These are phyloP conservation scores for Scatophagus argus DNA, from an alignment of 2,113 vertebrate genomes.

Conservation along the genomic window DNA sequence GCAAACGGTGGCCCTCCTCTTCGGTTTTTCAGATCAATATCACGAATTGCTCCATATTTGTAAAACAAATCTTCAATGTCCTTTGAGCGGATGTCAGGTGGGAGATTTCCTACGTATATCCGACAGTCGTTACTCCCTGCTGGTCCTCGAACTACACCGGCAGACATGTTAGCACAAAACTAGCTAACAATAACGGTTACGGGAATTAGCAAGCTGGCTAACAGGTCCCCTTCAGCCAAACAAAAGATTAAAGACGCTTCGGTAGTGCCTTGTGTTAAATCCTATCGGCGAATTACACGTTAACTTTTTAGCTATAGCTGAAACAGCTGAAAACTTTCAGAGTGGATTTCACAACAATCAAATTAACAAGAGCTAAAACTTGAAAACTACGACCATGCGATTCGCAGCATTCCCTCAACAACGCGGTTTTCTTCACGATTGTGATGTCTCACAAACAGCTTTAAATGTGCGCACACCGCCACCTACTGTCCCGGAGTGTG, in stretches of 20 bases:
- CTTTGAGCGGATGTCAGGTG: constrained; percentile 90
- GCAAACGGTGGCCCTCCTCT: constrained; percentile 92
- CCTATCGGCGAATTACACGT: neutral
- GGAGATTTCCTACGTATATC: constrained; percentile 92
- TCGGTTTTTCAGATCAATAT: constrained; percentile 92
- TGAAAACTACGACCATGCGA: neutral
- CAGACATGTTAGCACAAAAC: constrained; percentile 85
- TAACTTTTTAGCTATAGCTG: neutral
- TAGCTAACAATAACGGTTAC: constrained; percentile 10
- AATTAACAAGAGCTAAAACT: constrained; percentile 19
- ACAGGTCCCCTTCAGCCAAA: neutral
- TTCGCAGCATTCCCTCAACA: neutral
- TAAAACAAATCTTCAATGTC: constrained; percentile 93
- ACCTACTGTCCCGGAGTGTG: neutral
- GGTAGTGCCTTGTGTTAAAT: neutral
- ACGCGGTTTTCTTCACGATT: constrained; percentile 21
- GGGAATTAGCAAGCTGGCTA: constrained; percentile 46
- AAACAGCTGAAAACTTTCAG: neutral
- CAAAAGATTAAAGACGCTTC: neutral
- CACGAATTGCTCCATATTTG: constrained; percentile 91
- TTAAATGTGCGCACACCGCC: constrained; percentile 20
- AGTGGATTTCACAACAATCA: neutral
- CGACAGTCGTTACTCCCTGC: constrained; percentile 97
- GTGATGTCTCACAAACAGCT: neutral
- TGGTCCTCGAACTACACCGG: constrained; percentile 92